Percentiles rank a stretch among this genome's conserved stretches.
Conservation (phyloP, 2,797 vertebrate genomes). For the Pangasius macronema region DNA sequence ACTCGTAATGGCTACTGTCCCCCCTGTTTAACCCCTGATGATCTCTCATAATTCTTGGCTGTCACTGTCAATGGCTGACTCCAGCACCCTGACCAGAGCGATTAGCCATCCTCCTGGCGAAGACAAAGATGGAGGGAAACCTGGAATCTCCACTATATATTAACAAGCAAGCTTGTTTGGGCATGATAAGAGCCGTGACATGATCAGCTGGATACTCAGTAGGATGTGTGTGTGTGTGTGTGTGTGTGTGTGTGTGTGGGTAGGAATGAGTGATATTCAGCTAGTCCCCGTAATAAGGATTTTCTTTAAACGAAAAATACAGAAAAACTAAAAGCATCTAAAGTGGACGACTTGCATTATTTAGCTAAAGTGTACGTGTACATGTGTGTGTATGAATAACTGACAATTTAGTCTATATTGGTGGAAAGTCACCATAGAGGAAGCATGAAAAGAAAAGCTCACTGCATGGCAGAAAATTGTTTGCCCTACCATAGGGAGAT, state of each 20-base stretch:
- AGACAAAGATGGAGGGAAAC: conserved; percentile 85
- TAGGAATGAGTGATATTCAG: neutral
- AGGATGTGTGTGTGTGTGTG: conserved; percentile 59
- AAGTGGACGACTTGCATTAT: neutral
- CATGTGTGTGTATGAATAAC: neutral
- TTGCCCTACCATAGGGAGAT: neutral
- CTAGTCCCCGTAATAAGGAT: neutral
- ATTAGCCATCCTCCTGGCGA: conserved; percentile 83
- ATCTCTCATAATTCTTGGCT: conserved; percentile 84
- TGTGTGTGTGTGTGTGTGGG: conserved; percentile 22
- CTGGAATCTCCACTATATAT: conserved; percentile 78
- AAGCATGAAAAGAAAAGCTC: neutral
- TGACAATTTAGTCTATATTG: too few species aligned
- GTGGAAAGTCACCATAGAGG: neutral
- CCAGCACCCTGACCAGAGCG: conserved; percentile 85
- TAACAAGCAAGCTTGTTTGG: conserved; percentile 86
- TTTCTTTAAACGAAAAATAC: neutral
- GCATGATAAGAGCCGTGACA: conserved; percentile 84
- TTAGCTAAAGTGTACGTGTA: neutral
- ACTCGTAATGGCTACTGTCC: conserved; percentile 86
- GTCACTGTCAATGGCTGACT: conserved; percentile 86
- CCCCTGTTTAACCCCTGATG: conserved; percentile 85
- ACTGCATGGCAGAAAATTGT: neutral
- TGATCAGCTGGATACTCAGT: conserved; percentile 81
- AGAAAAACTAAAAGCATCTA: neutral